Evolutionary conservation across 2,113 vertebrate genomes (phyloP).

Genomic region (Panthera leo): DNA sequence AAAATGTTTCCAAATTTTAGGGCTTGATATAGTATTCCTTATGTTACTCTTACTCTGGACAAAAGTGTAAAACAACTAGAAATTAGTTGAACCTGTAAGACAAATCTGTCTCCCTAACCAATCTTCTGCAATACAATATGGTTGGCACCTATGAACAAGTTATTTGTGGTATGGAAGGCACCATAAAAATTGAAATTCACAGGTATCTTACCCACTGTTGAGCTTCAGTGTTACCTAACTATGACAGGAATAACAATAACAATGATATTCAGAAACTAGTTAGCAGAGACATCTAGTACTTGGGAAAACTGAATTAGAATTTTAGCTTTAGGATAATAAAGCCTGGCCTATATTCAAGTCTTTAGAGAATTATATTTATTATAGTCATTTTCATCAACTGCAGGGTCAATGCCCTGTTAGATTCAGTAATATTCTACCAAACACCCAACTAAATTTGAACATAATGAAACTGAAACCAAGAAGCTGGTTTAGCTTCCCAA

Average conservation of each 20-base stretch:
- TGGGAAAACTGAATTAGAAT: not conserved
- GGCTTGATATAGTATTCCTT: not conserved
- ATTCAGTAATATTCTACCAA: conserved; percentile 5
- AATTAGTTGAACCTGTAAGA: conserved; percentile 14
- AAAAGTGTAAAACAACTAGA: conserved; percentile 21
- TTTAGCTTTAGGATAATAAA: conserved; percentile 41
- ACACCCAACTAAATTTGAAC: conserved; percentile 49
- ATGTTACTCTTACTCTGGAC: not conserved
- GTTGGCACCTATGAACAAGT: not conserved
- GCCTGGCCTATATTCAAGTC: not conserved
- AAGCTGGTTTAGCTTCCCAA: not conserved
- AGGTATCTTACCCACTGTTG: conserved; percentile 10
- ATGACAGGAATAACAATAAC: not conserved
- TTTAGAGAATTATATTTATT: not conserved
- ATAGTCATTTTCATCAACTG: conserved; percentile 38
- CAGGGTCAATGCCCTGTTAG: not conserved
- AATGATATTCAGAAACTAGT: not conserved
- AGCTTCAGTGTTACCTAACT: conserved; percentile 20
- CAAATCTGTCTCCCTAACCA: conserved; percentile 22
- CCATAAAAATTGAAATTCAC: conserved; percentile 19
- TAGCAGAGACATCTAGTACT: conserved; percentile 32
- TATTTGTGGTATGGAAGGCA: not conserved
- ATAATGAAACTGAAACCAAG: conserved; percentile 52
- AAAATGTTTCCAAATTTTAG: conserved; percentile 25
- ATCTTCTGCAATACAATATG: conserved; percentile 2